Conservation (phyloP, 2,113 vertebrate species). For the Sminthopsis crassicaudata region DNA sequence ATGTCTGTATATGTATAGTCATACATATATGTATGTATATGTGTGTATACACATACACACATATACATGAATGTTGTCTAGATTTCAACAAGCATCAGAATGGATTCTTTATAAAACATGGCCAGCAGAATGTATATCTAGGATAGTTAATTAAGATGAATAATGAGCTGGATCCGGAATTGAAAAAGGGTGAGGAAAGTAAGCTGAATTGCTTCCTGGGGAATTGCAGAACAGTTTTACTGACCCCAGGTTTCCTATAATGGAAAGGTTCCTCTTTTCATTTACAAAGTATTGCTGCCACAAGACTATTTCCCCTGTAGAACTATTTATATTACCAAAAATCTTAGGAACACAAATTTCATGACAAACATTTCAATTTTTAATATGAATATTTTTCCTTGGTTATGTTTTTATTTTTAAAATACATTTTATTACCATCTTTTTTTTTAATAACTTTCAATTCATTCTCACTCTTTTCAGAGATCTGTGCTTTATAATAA, state of each 20-base stretch:
- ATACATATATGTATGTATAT: too few relatives aligned
- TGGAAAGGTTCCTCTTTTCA: not conserved
- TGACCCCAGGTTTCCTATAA: not conserved
- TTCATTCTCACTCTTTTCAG: too few relatives aligned
- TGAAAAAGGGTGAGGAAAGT: not conserved
- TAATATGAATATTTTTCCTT: too few relatives aligned
- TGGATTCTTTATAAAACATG: not conserved
- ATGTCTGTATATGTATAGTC: too few relatives aligned
- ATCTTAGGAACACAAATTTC: too few relatives aligned
- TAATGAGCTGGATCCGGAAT: not conserved
- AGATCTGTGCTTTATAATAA: too few relatives aligned
- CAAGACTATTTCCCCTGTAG: not conserved
- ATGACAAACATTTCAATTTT: too few relatives aligned
- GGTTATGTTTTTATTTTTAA: too few relatives aligned
- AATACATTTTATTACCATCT: too few relatives aligned
- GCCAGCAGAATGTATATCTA: not conserved
- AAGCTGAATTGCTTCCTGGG: not conserved
- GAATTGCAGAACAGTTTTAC: not conserved
- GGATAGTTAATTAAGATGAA: not conserved
- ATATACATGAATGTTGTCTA: not conserved
- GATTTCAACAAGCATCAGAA: not conserved
- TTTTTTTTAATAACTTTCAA: too few relatives aligned
- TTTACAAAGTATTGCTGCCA: not conserved
- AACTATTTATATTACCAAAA: not conserved
- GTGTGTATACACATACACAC: too few relatives aligned